Percentiles rank a stretch among this genome's conserved stretches.
These are phyloP conservation scores for Ophonus ardosiacus DNA, from an alignment of 2,888 invertebrate species.

Conservation along the genomic window DNA sequence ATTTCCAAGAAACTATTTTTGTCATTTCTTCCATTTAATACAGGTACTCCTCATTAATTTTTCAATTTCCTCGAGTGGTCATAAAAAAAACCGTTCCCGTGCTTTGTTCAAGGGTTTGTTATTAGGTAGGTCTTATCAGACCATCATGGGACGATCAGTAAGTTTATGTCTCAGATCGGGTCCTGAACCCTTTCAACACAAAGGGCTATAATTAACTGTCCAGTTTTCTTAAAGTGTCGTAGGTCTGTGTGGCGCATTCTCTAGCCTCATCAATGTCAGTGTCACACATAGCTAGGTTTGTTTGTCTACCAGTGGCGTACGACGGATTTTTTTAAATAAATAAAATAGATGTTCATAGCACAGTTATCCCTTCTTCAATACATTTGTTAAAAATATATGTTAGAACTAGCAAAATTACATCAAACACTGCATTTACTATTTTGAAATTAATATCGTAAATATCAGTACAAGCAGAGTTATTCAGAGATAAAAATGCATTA, in stretches of 20 bases:
- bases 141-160: slow-evolving; percentile 29
- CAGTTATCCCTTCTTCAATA: too few relatives aligned
- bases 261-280: background rate
- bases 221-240: slow-evolving; percentile 46
- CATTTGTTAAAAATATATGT: too few relatives aligned
- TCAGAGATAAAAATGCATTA: too few relatives aligned
- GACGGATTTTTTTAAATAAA: background rate
- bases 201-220: slow-evolving; percentile 58
- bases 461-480: too few relatives aligned
- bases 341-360: too few relatives aligned
- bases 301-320: background rate
- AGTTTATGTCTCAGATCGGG: slow-evolving; percentile 27
- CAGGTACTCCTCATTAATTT: slow-evolving; percentile 17
- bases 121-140: slow-evolving; percentile 37
- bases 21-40: background rate
- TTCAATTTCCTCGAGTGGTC: slow-evolving; percentile 9
- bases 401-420: too few relatives aligned
- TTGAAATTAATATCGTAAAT: too few relatives aligned
- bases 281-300: slow-evolving; percentile 3
- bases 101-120: background rate
- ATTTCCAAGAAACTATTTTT: slow-evolving; percentile 4
- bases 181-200: slow-evolving; percentile 64
- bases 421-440: too few relatives aligned
- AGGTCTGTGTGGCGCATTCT: slow-evolving; percentile 24
- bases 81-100: slow-evolving; percentile 11